These are phyloP conservation scores for Ophioderma brevispina DNA, from an alignment of 35 echinoderm and acorn worm species.

Conservation along the genomic window DNA sequence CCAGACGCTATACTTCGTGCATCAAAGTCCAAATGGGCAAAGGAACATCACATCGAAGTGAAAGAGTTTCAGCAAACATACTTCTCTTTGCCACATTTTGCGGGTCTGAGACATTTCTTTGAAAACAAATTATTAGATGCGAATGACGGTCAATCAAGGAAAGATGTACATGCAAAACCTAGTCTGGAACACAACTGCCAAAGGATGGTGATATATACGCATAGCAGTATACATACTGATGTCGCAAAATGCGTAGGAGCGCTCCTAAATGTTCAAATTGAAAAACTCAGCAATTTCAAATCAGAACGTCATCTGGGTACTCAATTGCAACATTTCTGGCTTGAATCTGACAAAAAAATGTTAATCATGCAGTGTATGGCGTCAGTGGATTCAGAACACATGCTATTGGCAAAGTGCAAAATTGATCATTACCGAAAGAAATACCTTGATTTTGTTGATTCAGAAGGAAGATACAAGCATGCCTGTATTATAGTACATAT, in stretches of 20 bases:
- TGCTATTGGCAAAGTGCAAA: slow-evolving; percentile 27
- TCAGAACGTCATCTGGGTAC: slow-evolving; percentile 17
- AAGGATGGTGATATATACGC: not conserved
- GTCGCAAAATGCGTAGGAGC: not conserved
- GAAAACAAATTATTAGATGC: not conserved
- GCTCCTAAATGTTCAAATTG: not conserved
- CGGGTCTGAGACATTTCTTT: slow-evolving; percentile 16
- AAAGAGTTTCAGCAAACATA: not conserved
- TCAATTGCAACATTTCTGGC: slow-evolving; percentile 19
- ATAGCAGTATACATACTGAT: slow-evolving; percentile 37
- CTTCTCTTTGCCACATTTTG: not conserved
- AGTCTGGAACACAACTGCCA: not conserved
- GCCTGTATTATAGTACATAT: slow-evolving; percentile 49
- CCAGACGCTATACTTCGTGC: slow-evolving; percentile 29
- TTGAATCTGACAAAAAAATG: slow-evolving; percentile 14
- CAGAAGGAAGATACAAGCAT: not conserved
- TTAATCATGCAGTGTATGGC: slow-evolving; percentile 38
- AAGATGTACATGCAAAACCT: not conserved
- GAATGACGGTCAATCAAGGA: too few species aligned
- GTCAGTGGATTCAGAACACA: slow-evolving; percentile 22
- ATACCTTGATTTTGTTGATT: not conserved
- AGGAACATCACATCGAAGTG: not conserved
- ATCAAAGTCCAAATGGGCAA: slow-evolving; percentile 27
- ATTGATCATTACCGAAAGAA: slow-evolving; percentile 18
- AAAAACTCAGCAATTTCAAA: slow-evolving; percentile 39